phyloP scores from a whole-genome alignment of 1,140 invertebrate species.

The Odontomachus brunneus region DNA sequence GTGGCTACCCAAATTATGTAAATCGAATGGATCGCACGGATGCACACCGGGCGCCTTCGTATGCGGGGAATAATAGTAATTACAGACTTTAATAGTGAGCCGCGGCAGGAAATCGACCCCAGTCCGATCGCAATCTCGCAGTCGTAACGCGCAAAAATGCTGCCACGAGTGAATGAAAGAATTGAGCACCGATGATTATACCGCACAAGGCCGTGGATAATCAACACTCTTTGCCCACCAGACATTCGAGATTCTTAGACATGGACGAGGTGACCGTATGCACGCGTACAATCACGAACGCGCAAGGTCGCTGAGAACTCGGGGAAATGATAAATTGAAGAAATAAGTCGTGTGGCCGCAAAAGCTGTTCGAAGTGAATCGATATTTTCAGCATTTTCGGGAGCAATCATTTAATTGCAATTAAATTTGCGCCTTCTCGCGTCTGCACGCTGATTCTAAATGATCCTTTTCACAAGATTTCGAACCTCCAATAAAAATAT shows the following conservation, averaged over 20 bases:
- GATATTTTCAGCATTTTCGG: too few species aligned
- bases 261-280: conserved; percentile 16
- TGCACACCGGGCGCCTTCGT: neutral
- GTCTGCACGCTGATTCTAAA: too few species aligned
- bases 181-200: neutral
- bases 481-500: too few species aligned
- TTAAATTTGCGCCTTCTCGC: too few species aligned
- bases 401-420: too few species aligned
- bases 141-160: neutral
- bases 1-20: conserved; percentile 29
- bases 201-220: too few species aligned
- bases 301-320: too few species aligned
- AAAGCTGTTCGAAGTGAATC: too few species aligned
- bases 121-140: neutral
- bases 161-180: neutral
- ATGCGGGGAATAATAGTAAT: conserved; percentile 6
- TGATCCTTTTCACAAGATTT: too few species aligned
- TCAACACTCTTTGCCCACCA: neutral
- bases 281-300: neutral
- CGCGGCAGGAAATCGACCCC: neutral
- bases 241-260: neutral
- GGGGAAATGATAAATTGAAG: too few species aligned
- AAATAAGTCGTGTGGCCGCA: too few species aligned
- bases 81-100: neutral
- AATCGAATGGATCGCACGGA: conserved; percentile 29